Conservation (phyloP, 2,113 vertebrate species). For the Toxotes jaculatrix region DNA sequence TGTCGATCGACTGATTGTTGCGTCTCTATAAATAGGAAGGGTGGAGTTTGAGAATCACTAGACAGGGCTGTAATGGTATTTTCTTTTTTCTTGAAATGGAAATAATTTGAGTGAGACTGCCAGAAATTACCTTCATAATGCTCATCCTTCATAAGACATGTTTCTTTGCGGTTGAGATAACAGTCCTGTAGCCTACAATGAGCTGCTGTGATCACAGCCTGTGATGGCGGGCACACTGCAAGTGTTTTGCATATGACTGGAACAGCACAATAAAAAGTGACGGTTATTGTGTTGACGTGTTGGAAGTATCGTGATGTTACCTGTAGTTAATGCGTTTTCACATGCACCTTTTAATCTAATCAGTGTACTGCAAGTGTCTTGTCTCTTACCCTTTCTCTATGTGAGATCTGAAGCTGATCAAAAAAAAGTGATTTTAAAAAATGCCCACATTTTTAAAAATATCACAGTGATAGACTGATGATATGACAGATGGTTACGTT, state of each 20-base stretch:
- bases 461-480: not conserved
- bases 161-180: no score
- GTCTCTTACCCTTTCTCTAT: not conserved
- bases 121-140: not conserved
- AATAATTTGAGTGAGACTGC: no score
- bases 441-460: not conserved
- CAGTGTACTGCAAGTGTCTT: not conserved
- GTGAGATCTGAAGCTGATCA: not conserved
- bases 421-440: not conserved
- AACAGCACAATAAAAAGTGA: not conserved
- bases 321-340: not conserved
- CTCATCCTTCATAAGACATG: not conserved
- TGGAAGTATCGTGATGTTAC: not conserved
- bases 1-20: no score
- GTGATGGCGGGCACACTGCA: not conserved
- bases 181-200: no score
- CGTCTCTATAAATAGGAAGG: no score
- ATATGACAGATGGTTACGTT: not conserved
- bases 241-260: slow-evolving; percentile 13
- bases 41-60: no score
- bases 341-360: not conserved
- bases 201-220: not conserved
- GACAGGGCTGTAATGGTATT: no score
- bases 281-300: not conserved
- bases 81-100: no score